Evolutionary conservation across 64 coral and sea anemone genomes (phyloP).

Genomic region (Stichodactyla helianthus): DNA sequence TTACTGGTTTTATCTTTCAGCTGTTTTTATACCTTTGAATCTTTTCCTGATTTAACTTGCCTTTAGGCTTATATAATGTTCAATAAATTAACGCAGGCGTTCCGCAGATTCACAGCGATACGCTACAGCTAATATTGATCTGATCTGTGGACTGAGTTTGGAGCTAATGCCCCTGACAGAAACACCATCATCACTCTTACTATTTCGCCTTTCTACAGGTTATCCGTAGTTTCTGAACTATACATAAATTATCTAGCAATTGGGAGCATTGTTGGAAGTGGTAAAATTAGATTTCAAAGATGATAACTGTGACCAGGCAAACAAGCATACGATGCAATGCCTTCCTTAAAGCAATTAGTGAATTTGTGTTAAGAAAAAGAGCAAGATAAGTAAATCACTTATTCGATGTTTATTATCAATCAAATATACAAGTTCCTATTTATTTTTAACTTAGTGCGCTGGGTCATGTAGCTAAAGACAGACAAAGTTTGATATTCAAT

Average conservation of each 20-base stretch:
- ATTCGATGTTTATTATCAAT: too few species aligned
- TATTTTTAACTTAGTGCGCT: too few species aligned
- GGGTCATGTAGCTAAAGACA: too few species aligned
- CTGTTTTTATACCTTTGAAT: constrained; percentile 8
- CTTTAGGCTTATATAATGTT: background rate
- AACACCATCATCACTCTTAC: too few species aligned
- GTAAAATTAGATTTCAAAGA: background rate
- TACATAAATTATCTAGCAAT: too few species aligned
- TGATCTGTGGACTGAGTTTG: background rate
- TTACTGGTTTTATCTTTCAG: constrained; percentile 8
- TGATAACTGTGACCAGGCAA: too few species aligned
- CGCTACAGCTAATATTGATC: background rate
- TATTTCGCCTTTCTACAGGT: too few species aligned
- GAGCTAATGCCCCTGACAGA: background rate
- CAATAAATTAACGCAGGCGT: background rate
- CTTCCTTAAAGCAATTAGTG: background rate
- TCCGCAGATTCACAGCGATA: background rate
- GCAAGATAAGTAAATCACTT: too few species aligned
- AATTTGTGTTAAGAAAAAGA: background rate
- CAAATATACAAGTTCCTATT: too few species aligned
- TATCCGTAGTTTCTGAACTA: too few species aligned
- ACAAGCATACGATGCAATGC: too few species aligned
- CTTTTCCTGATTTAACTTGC: background rate
- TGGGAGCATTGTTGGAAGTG: background rate
- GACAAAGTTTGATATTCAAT: too few species aligned